Evolutionary conservation across 2,797 vertebrate species (phyloP), one percentile per base, ranked within the genome.

Genomic region (Etheostoma perlongum): DNA sequence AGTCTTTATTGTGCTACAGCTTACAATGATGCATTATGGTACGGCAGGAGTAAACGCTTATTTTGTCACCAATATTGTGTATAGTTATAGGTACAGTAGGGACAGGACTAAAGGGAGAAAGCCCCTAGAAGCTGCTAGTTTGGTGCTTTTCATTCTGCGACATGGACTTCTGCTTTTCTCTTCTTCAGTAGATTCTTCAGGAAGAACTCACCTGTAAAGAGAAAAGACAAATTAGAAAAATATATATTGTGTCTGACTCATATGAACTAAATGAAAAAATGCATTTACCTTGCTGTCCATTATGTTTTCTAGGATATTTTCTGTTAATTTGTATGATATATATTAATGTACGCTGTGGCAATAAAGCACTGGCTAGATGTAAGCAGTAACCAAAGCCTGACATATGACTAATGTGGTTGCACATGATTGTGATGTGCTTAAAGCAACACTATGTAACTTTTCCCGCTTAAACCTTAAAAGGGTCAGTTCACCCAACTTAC

Each of bases 131-230:
- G 58, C 66, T 71, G 52, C 60, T 51, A 46, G 2, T 60, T 53
- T 23, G 47, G n/a, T 30, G 62, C n/a, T 46, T 44, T 57, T 94
- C 69, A 93, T 58, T 95, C 86, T 9, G 74, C 54, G 5, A 46
- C 12, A 1, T 57, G n/a, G 4, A 51, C 83, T 84, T 96, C 96
- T 62, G 86, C 92, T 92, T 96, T 97, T 86, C 95, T 97, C 90
- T 96, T 96, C 82, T 96, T 90, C 66, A 99, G 94, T 40, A 99
- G 93, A 85, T 98, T 98, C 94, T 98, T 99, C 92, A 99, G 91
- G 94, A 99, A 99, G 92, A 98, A 99, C 95, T 99, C 98, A 51
- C 98, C 98, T 99, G 82, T 69, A 15, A 48, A 74, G 4, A 54
- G 0, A 63, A 23, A 52, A 57, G 11, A 12, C 11, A 14, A 9